Evolutionary conservation across 1,140 invertebrate species (phyloP), one percentile per base, ranked within the genome.

Genomic region (Orius insidiosus): DNA sequence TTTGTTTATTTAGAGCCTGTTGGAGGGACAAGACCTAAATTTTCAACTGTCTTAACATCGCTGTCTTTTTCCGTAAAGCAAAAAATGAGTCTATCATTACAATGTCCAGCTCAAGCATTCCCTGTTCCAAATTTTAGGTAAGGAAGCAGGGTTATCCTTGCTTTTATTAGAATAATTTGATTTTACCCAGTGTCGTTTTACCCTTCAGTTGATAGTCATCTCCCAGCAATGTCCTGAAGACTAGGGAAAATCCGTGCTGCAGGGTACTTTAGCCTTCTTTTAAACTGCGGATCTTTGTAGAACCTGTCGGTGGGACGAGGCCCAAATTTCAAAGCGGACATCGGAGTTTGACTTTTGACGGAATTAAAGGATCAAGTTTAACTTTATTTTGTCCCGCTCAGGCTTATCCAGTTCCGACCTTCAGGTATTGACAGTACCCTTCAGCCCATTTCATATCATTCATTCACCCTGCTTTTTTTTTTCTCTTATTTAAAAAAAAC

Each of bases 321-420:
- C 70, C 70, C 10, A 70, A 70, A 59, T 63, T 71, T 47, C 63
- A 66, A 24, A 66, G 59, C 24, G 64, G 70, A 39, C 57, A 66
- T 7, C 71, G 72, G 57, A 46, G 47, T 31, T 32, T 51, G 11
- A 50, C 48, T 10, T 50, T 51, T 24, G 42, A 69, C 45, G 52
- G 47, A 16, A 44, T 46, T 5, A 9, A 37, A 19, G 59, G 58
- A 32, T 63, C 68, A 45, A 68, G 62, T 53, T 62, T 76, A 41
- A 69, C 68, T 47, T 61, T 78, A 47, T 55, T 76, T 24, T 78
- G 76, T 56, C 74, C 72, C 39, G 75, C 73, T 45, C 78, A 81
- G 65, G 76, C 65, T 45, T 77, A 67, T 59, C 78, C 78, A 54
- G 68, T 74, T 52, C 76, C 77, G 48, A 55, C 66, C 51, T 80